Evolutionary conservation across 2,888 invertebrate species (phyloP), one percentile per base, ranked within the genome.

Genomic region (Drosophila merina): DNA sequence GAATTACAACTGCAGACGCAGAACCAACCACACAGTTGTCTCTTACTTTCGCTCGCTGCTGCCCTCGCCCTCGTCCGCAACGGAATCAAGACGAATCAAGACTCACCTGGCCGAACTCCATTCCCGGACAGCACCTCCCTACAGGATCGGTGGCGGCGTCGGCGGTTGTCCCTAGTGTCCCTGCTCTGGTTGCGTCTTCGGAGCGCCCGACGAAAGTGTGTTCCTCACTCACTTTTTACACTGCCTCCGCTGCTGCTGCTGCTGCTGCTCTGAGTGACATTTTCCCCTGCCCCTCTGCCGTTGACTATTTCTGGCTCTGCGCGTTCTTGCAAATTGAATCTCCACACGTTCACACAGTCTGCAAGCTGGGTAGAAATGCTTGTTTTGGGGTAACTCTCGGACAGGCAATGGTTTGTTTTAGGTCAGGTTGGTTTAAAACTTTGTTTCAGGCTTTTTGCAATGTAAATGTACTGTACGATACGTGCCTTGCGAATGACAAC

Each of bases 181-280:
- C 36, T 12, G 36, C 73, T 47, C 51, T 47, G 54, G 28, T 33
- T 38, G 40, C 30, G 64, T 52, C 31, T 64, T 64, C 28, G 38
- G 51, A 44, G 47, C 52, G 50, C 60, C 33, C 44, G 36, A 68
- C 58, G 69, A 63, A 77, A 85, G 72, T 76, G 74, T 73, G 75
- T 86, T 77, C 78, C 44, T 88, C 82, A 88, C 86, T 88, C 75
- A 20, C 20, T 84, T 80, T 86, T 87, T 82, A 66, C 31, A 31
- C 62, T 82, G 76, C 77, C 70, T 63, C 68, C 72, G 78, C 86
- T 85, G 20, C 20, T 20, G 20, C 62, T 82, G 76, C 77, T 66
- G 59, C 68, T 69, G 78, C 86, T 85, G 74, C 88, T 87, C 77
- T 86, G 88, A 86, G 86, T 86, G 86, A 86, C 88, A 86, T 88